Evolutionary conservation across 2,113 vertebrate genomes (phyloP).

Genomic region (Oenanthe oenanthe): DNA sequence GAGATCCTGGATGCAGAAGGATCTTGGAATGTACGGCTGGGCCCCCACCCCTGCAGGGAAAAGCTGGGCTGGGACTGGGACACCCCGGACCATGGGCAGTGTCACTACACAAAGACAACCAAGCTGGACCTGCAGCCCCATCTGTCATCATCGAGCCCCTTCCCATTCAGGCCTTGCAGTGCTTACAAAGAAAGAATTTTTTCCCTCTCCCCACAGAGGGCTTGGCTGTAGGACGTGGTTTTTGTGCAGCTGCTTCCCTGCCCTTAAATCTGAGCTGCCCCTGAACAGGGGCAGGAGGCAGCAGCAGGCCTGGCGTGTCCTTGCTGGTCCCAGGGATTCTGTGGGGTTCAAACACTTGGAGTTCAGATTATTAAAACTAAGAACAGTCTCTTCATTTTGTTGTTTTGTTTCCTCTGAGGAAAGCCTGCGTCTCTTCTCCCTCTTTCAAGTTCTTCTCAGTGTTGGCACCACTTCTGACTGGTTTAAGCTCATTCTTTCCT

Average conservation of each 20-base stretch:
- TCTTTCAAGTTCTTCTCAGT: neutral
- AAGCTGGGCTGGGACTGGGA: neutral
- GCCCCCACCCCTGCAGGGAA: neutral
- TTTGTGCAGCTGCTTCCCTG: neutral
- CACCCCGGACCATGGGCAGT: accelerated
- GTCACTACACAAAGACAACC: accelerated
- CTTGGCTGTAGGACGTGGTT: neutral
- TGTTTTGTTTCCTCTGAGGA: neutral
- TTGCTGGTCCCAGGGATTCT: neutral
- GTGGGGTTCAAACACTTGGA: neutral
- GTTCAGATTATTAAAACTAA: neutral
- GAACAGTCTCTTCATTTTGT: neutral
- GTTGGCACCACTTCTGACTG: neutral
- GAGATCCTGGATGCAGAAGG: neutral
- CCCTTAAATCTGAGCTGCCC: neutral
- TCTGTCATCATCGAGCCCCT: neutral
- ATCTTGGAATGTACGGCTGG: neutral
- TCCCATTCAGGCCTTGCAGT: neutral
- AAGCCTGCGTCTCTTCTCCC: neutral
- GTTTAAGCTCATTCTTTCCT: neutral
- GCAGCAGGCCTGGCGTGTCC: accelerated
- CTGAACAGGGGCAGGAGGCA: neutral
- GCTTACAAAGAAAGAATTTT: neutral
- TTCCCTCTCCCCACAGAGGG: neutral
- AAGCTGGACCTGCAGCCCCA: neutral